Evolutionary conservation across 23 tunicate genomes (phyloP), one percentile per base, ranked within the genome.

Genomic region (Oikopleura albicans): DNA sequence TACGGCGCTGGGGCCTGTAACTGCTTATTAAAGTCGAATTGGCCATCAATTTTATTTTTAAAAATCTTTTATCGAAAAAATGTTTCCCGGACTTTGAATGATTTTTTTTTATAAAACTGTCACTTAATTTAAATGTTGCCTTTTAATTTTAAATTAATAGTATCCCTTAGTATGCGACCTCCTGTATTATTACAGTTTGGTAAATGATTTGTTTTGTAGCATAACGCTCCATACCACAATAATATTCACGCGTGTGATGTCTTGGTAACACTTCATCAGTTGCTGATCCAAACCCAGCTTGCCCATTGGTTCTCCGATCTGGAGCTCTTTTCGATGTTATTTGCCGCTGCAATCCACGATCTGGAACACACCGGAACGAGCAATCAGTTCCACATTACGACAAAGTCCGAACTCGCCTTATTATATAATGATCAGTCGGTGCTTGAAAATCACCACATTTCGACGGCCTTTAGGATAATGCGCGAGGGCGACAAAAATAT

Each of bases 291-390:
- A 27, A 71, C 79, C 34, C 79, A 71, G 31, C 27, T 71, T 16
- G 79, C 79, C 31, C 79, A 71, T 35, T 71, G 79, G 79, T 71
- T 71, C 34, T 40, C 87, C 12, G 90, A 91, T 40, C 83, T 88
- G 37, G 90, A 88, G 40, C 59, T 91, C 0, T 91, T 91, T 39
- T 75, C 96, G 8, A 88, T 88, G 87, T 40, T 91, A 27, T 83
- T 88, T 34, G 96, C 89, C 0, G 96, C 88, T 1, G 39, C 87
- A 0, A 87, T 88, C 1, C 96, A 91, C 66, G 96, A 91, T 40
- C 41, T 91, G 37, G 96, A 88, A 40, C 96, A 91, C 84, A 91
- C 90, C 2, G 96, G 96, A 59, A 88, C 90, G 40, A 91, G 88
- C 38, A 91, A 91, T 75, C 86, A 66, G 66, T 91, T 88, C 40